Percentiles rank a stretch among this genome's conserved stretches.
Conservation (phyloP, 2,888 invertebrate species). For the Terebella lapidaria region DNA sequence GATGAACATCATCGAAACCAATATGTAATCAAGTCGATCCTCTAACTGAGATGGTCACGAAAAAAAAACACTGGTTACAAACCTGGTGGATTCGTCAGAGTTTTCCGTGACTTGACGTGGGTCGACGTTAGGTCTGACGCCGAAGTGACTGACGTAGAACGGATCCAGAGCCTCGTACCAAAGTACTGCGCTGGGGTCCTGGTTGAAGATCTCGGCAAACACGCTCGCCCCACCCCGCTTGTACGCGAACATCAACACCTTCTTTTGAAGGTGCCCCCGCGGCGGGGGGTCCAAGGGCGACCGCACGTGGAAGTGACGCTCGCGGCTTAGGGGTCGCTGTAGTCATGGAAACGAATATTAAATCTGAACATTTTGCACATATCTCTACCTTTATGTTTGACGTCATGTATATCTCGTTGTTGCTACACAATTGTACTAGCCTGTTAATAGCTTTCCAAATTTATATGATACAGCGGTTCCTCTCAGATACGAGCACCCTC, state of each 20-base stretch:
- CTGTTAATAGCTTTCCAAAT: too few relatives aligned
- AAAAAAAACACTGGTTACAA: too few relatives aligned
- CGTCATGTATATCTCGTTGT: too few relatives aligned
- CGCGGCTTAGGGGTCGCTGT: background rate
- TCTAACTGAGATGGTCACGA: too few relatives aligned
- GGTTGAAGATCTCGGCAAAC: constrained; percentile 2
- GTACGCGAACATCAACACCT: background rate
- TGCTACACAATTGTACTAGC: too few relatives aligned
- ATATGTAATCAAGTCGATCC: too few relatives aligned
- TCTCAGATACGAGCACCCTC: too few relatives aligned
- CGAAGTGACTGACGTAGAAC: background rate
- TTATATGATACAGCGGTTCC: too few relatives aligned
- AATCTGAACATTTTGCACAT: too few relatives aligned
- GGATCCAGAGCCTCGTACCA: constrained; percentile 1
- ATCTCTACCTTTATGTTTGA: too few relatives aligned
- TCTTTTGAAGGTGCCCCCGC: background rate
- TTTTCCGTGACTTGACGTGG: background rate
- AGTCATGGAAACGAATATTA: background rate
- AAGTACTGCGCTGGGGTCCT: background rate
- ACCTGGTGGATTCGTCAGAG: too few relatives aligned
- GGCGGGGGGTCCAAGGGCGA: background rate
- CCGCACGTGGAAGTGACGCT: background rate
- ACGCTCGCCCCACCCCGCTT: background rate
- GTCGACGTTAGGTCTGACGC: background rate
- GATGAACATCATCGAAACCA: too few relatives aligned